These are phyloP conservation scores for Machimus atricapillus DNA, from an alignment of 2,888 invertebrate genomes.

Conservation along the genomic window DNA sequence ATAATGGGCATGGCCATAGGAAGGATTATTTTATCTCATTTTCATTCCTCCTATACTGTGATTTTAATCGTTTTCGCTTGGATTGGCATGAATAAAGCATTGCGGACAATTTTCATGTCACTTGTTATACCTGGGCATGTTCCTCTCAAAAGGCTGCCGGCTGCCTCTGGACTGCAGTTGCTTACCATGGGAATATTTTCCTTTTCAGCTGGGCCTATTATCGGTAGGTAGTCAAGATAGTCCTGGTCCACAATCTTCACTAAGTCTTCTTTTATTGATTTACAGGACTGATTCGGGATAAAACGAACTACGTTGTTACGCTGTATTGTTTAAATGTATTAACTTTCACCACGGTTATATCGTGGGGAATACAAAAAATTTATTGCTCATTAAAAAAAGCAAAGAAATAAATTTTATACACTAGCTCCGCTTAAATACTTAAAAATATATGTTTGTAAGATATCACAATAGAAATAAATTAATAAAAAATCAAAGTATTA, in stretches of 20 bases:
- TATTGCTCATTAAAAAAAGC: not conserved
- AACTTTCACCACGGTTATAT: constrained; percentile 69
- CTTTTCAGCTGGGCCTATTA: constrained; percentile 69
- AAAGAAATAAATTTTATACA: not conserved
- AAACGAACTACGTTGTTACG: constrained; percentile 68
- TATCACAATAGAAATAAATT: no score
- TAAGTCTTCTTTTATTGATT: constrained; percentile 45
- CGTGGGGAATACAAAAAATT: constrained; percentile 68
- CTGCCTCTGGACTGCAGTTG: constrained; percentile 74
- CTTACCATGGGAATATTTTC: constrained; percentile 72
- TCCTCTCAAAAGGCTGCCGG: constrained; percentile 72
- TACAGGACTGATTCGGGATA: constrained; percentile 72
- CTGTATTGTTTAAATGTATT: constrained; percentile 72
- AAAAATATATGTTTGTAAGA: not conserved
- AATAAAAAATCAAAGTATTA: no score
- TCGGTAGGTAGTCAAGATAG: constrained; percentile 65
- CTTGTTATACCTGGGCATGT: constrained; percentile 76
- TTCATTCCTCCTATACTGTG: constrained; percentile 65
- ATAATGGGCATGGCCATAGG: constrained; percentile 72
- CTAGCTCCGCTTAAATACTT: not conserved
- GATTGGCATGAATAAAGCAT: constrained; percentile 75
- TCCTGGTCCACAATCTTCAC: not conserved
- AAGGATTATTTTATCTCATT: constrained; percentile 67
- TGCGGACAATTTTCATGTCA: constrained; percentile 77
- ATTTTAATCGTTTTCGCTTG: constrained; percentile 69